Evolutionary conservation across 2,113 vertebrate species (phyloP).

Genomic region (Protomyctophum bolini): DNA sequence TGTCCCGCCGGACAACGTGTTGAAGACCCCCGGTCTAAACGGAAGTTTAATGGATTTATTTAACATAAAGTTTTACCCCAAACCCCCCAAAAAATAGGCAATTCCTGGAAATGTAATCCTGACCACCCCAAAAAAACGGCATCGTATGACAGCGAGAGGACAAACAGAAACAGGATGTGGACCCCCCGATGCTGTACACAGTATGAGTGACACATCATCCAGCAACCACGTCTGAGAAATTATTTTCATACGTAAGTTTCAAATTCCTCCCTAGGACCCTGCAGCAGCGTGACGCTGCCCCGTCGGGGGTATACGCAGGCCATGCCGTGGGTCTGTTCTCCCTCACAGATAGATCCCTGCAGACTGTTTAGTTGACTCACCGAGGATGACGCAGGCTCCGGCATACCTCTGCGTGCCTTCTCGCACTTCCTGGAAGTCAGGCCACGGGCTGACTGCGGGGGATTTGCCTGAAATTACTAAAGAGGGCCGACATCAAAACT

Average conservation of each 20-base stretch:
- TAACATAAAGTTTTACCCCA: too few species aligned
- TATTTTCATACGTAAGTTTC: constrained; percentile 1
- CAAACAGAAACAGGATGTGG: constrained; percentile 15
- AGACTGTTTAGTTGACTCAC: constrained; percentile 73
- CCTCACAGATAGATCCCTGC: constrained; percentile 61
- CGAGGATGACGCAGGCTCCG: constrained; percentile 64
- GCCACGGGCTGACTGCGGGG: constrained; percentile 9
- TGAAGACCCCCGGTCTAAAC: too few species aligned
- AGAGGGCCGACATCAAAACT: constrained; percentile 45
- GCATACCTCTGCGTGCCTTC: constrained; percentile 53
- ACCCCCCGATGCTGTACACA: constrained; percentile 7
- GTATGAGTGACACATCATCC: constrained; percentile 33
- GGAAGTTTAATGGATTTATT: too few species aligned
- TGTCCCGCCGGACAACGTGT: too few species aligned
- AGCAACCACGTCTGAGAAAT: constrained; percentile 7
- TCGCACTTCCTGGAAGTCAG: constrained; percentile 68
- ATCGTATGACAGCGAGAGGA: not conserved
- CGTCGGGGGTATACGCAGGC: constrained; percentile 52
- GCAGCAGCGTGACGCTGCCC: constrained; percentile 31
- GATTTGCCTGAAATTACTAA: constrained; percentile 64
- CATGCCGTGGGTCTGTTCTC: constrained; percentile 63
- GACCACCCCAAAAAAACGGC: too few species aligned
- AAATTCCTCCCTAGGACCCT: constrained; percentile 35
- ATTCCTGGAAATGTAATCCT: too few species aligned
- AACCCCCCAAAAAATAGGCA: too few species aligned